Conservation (phyloP, 92 coral and sea anemone genomes). For the Porites rus region DNA sequence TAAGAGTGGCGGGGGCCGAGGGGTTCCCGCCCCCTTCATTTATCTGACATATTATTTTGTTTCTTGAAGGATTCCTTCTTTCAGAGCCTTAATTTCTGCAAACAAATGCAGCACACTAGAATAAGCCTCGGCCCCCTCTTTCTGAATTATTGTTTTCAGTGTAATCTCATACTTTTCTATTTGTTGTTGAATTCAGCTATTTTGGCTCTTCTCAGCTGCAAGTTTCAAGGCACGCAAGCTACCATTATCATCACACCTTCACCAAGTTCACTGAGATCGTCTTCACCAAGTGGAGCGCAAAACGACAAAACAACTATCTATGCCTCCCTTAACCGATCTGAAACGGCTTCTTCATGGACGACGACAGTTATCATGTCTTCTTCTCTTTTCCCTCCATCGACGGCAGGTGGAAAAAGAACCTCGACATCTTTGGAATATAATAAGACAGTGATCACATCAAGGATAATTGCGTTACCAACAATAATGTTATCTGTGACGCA, state of each 20-base stretch:
- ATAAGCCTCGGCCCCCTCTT: too few relatives aligned
- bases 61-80: too few relatives aligned
- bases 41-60: too few relatives aligned
- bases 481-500: neutral
- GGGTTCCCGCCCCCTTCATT: too few relatives aligned
- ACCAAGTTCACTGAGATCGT: neutral
- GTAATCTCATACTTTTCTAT: neutral
- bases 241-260: neutral
- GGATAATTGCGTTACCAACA: neutral
- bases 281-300: neutral
- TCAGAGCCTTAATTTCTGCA: too few relatives aligned
- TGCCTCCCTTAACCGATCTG: neutral
- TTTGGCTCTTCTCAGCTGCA: neutral
- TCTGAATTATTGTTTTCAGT: neutral
- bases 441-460: neutral
- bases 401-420: neutral
- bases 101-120: too few relatives aligned
- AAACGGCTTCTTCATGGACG: neutral
- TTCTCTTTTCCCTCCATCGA: neutral
- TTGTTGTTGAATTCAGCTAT: neutral
- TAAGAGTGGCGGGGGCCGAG: too few relatives aligned
- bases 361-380: neutral
- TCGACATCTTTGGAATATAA: neutral
- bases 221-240: constrained; percentile 12
- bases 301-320: neutral